A percentile compares a stretch with the other conserved stretches of the same genome.
Evolutionary conservation across 2,888 invertebrate species (phyloP).

Genomic region (Acanthoscelides obtectus): DNA sequence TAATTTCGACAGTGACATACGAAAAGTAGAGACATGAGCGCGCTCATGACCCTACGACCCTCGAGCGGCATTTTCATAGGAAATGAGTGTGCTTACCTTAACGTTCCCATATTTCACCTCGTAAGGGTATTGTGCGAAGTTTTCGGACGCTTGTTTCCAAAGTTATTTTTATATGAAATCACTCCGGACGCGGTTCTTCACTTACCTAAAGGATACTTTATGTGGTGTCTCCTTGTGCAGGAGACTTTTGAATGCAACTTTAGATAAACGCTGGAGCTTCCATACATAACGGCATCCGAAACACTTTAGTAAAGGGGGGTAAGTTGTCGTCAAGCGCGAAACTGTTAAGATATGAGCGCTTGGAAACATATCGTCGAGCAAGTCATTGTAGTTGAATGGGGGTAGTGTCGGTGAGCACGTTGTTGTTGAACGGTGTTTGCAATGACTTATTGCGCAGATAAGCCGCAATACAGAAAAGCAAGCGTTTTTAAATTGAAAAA

Average conservation of each 20-base stretch:
- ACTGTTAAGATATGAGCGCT: background rate
- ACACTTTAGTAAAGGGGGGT: background rate
- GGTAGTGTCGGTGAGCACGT: background rate
- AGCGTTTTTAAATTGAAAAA: no score
- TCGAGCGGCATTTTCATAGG: background rate
- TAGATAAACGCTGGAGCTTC: background rate
- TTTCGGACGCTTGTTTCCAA: background rate
- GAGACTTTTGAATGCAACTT: background rate
- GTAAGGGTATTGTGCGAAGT: background rate
- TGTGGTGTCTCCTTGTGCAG: background rate
- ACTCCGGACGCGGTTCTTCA: background rate
- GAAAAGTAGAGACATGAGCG: background rate
- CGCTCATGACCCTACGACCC: background rate
- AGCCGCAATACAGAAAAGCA: background rate
- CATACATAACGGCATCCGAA: background rate
- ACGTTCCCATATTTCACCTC: background rate
- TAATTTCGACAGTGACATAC: no score
- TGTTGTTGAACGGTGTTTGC: background rate
- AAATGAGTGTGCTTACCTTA: background rate
- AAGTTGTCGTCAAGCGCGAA: background rate
- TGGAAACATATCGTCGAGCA: background rate
- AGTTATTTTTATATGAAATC: background rate
- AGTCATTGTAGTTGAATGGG: background rate
- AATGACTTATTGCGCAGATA: background rate
- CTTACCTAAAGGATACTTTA: background rate